These are phyloP conservation scores for Monochamus alternatus DNA, from an alignment of 2,888 invertebrate genomes.

Conservation along the genomic window DNA sequence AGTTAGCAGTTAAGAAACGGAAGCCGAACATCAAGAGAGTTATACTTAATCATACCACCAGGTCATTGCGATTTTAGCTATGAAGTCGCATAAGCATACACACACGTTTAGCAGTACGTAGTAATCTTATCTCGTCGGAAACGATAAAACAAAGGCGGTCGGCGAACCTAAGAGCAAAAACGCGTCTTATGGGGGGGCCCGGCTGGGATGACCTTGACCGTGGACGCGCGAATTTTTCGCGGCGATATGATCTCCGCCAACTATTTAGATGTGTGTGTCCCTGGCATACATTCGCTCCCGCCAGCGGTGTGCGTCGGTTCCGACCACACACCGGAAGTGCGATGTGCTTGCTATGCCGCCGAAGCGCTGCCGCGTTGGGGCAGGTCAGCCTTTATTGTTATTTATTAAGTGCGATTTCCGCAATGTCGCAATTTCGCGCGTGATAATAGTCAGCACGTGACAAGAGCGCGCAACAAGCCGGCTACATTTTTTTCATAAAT, in stretches of 20 bases:
- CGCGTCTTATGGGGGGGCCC: conserved; percentile 21
- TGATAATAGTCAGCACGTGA: conserved; percentile 1
- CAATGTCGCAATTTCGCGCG: conserved; percentile 23
- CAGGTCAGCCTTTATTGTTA: conserved; percentile 20
- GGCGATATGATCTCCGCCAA: conserved; percentile 38
- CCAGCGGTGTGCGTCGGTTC: not conserved
- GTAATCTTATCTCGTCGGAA: not conserved
- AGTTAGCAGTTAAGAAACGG: too few species aligned
- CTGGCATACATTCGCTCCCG: conserved; percentile 36
- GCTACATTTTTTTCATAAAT: too few species aligned
- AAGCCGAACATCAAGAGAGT: too few species aligned
- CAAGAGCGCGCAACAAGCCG: not conserved
- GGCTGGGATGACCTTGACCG: conserved; percentile 14
- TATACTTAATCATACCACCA: too few species aligned
- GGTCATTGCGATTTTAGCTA: not conserved
- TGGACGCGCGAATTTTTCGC: conserved; percentile 37
- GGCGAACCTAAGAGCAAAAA: conserved; percentile 16
- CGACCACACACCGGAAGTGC: conserved; percentile 25
- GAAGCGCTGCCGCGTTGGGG: conserved; percentile 20
- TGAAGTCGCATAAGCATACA: not conserved
- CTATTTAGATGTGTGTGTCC: conserved; percentile 36
- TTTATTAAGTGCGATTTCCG: conserved; percentile 21
- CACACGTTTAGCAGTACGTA: not conserved
- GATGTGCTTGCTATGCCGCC: conserved; percentile 18
- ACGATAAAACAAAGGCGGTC: not conserved